Percentiles rank a stretch among this genome's conserved stretches.
These are phyloP conservation scores for Hecatera dysodea DNA, from an alignment of 2,888 invertebrate species.

Conservation along the genomic window DNA sequence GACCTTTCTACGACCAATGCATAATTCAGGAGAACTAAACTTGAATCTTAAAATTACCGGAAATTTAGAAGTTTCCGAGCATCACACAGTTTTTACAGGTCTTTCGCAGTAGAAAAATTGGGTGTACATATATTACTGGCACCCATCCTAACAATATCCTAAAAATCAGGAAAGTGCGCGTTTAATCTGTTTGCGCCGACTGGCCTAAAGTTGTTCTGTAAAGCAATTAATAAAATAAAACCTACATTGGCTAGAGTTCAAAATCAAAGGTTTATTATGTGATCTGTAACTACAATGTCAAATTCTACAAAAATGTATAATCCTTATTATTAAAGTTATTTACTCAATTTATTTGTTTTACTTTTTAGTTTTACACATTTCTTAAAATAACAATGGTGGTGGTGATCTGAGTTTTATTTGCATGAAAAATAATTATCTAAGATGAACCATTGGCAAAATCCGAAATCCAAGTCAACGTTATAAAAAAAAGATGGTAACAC, in stretches of 20 bases:
- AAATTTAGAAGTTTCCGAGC: too few species aligned
- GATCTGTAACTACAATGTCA: conserved; percentile 31
- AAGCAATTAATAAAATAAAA: conserved; percentile 5
- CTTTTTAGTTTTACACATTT: neutral
- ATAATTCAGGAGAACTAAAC: too few species aligned
- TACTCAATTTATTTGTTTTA: conserved; percentile 2
- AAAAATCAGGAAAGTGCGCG: too few species aligned
- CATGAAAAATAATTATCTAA: conserved; percentile 9
- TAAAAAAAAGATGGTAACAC: conserved; percentile 21
- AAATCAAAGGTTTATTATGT: conserved; percentile 49
- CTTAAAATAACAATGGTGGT: neutral
- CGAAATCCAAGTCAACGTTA: neutral
- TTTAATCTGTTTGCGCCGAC: too few species aligned
- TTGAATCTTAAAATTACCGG: too few species aligned
- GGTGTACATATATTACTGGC: too few species aligned
- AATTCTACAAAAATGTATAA: conserved; percentile 26
- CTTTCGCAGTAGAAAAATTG: too few species aligned
- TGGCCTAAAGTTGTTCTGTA: too few species aligned
- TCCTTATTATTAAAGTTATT: conserved; percentile 44
- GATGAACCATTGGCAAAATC: neutral
- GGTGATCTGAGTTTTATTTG: neutral
- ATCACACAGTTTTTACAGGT: too few species aligned
- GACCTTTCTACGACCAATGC: too few species aligned
- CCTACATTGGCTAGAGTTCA: conserved; percentile 49
- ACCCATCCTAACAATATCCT: too few species aligned